A percentile compares a stretch with the other conserved stretches of the same genome.
phyloP scores from a whole-genome alignment of 2,888 invertebrate species.

The Drosophila siamana region DNA sequence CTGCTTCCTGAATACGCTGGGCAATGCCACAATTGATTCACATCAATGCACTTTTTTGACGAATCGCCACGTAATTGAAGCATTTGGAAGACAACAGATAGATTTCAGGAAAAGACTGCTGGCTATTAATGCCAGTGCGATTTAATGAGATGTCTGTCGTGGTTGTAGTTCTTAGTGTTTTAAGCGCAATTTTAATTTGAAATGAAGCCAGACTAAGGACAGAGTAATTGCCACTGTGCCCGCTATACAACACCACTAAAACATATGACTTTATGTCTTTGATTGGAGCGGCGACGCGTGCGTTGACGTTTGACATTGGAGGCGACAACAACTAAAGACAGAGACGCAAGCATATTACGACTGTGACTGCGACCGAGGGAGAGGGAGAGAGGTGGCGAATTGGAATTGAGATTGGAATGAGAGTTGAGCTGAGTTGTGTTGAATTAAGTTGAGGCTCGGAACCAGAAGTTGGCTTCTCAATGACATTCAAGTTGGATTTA shows the following conservation, averaged over 20 bases:
- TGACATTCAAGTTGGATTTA: constrained; percentile 57
- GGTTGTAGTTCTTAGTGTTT: not conserved
- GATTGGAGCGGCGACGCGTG: constrained; percentile 44
- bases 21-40: constrained; percentile 15
- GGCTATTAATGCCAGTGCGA: constrained; percentile 29
- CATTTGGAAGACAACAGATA: not conserved
- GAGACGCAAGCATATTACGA: constrained; percentile 10
- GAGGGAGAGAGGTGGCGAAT: constrained; percentile 6
- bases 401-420: constrained; percentile 9
- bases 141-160: constrained; percentile 34
- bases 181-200: constrained; percentile 37
- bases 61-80: not conserved
- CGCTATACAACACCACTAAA: constrained; percentile 20
- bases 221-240: constrained; percentile 23
- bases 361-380: not conserved
- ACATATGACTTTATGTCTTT: constrained; percentile 37
- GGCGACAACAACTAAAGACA: constrained; percentile 10
- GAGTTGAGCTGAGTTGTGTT: constrained; percentile 8
- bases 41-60: constrained; percentile 13
- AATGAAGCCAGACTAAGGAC: constrained; percentile 47
- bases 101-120: constrained; percentile 30
- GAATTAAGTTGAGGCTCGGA: constrained; percentile 21
- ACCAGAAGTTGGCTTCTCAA: constrained; percentile 71
- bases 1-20: constrained; percentile 12
- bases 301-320: constrained; percentile 65